Evolutionary conservation across 2,113 vertebrate genomes (phyloP), one percentile per base, ranked within the genome.

Genomic region (Tympanuchus pallidicinctus): DNA sequence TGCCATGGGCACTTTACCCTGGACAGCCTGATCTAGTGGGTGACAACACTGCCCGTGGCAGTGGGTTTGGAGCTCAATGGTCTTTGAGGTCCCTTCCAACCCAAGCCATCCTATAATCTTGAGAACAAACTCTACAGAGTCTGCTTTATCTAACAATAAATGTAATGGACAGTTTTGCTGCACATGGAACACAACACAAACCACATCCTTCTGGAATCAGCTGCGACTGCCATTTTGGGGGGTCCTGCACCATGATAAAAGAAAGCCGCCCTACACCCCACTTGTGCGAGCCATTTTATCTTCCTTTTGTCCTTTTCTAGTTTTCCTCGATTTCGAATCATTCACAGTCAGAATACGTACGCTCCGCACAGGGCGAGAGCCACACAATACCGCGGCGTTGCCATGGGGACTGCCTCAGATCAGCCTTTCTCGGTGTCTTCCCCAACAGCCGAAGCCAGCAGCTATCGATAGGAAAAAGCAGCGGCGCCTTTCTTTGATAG

Each of bases 151-250:
- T 43, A 45, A 40, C 2, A 25, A 30, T 10, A n/a, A 59, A 54
- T 0, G 1, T 2, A 11, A 17, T 7, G 0, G 13, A 22, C 1
- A 21, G 5, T 4, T 67, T 28, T 30, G 65, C 57, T 4, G 4
- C 1, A 4, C 0, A 0, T 0, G 21, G 45, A 28, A 22, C 54
- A 56, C 27, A 28, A 30, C 0, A 8, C 77, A 43, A 34, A 13
- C 20, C 22, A 3, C 0, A 20, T 4, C 13, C 16, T 34, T 3
- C 13, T 3, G 11, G 3, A 1, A 11, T 5, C 5, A 4, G 16
- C 5, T 2, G 18, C 32, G 6, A 24, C 61, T 74, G 90, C 80
- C 72, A 27, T 60, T 54, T 15, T 48, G 74, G 38, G 38, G 30
- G 2, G 3, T 3, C 34, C 5, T 0, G 30, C 12, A 1, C 10